Percentiles rank a stretch among this genome's conserved stretches.
Conservation (phyloP, 2,113 vertebrate genomes). For the Phaethon lepturus region DNA sequence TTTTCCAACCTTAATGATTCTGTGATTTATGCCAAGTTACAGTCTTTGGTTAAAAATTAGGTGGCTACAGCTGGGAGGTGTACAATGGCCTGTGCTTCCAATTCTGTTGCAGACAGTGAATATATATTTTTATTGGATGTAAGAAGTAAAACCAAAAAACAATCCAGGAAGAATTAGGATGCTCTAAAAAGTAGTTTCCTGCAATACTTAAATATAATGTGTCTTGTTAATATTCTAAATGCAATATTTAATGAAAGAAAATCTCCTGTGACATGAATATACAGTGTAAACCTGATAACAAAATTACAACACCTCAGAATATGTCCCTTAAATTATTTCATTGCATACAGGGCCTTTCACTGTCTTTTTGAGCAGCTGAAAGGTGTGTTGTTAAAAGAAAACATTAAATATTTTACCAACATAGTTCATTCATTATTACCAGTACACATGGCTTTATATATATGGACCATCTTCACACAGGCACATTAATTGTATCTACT, state of each 20-base stretch:
- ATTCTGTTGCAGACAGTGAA: background rate
- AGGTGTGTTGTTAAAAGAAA: background rate
- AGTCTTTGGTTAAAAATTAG: background rate
- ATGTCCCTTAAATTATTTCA: background rate
- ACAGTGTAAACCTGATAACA: background rate
- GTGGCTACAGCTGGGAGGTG: background rate
- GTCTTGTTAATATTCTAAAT: background rate
- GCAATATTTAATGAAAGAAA: background rate
- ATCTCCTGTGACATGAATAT: background rate
- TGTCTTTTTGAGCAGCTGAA: background rate
- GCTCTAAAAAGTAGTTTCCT: background rate
- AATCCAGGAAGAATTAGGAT: background rate
- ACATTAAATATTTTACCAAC: background rate
- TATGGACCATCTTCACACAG: background rate
- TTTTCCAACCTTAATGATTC: too few species aligned
- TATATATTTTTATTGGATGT: background rate
- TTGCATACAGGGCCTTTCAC: background rate
- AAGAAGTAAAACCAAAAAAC: background rate
- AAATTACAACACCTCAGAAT: background rate
- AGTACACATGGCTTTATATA: background rate
- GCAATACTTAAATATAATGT: background rate
- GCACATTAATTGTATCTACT: background rate
- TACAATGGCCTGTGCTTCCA: background rate
- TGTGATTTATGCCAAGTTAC: background rate
- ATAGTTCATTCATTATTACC: background rate